Evolutionary conservation across 2,797 vertebrate species (phyloP), one percentile per base, ranked within the genome.

Genomic region (Glyptemys insculpta): DNA sequence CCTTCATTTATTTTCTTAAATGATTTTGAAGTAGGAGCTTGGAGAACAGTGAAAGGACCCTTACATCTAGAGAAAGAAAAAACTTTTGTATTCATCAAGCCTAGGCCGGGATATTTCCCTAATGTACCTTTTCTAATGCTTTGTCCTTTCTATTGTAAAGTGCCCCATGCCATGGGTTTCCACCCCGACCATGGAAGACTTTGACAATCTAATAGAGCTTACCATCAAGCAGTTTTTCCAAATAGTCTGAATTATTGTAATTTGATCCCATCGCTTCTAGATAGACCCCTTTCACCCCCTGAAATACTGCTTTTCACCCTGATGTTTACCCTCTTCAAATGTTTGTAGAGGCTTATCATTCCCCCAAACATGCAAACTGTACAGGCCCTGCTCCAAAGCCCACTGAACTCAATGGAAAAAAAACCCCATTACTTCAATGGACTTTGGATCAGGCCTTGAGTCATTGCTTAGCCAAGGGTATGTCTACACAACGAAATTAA

Each of bases 1-100:
- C 92, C 89, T 94, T 91, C 68, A 56, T 92, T 95, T 94, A 53
- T 94, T 96, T 95, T 85, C 92, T 90, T 34, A 44, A 82, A 88
- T 1, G 1, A 57, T 18, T 87, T 53, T 82, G 89, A 94, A 85
- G 85, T 12, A 57, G 95, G 8, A 93, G 8, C n/a, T 80, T 65
- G 47, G 49, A 81, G 91, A 93, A 18, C 15, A 81, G 15, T 0
- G 0, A 93, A 18, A 91, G 31, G 34, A 76, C 78, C 90, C 59
- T 91, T 19, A 21, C 34, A 37, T 41, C 76, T 89, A 86, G 25
- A 49, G 74, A 29, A 49, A 65, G 89, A 85, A 90, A 88, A 47
- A 6, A 2, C 5, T 16, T 59, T 53, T 95, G 62, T 57, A 62
- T 72, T 88, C 53, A 80, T 10, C 21, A 11, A 52, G 0, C 0